Base-by-base conservation (phyloP, 2,888 invertebrate genomes). In the Zygogramma bicolorata region DNA sequence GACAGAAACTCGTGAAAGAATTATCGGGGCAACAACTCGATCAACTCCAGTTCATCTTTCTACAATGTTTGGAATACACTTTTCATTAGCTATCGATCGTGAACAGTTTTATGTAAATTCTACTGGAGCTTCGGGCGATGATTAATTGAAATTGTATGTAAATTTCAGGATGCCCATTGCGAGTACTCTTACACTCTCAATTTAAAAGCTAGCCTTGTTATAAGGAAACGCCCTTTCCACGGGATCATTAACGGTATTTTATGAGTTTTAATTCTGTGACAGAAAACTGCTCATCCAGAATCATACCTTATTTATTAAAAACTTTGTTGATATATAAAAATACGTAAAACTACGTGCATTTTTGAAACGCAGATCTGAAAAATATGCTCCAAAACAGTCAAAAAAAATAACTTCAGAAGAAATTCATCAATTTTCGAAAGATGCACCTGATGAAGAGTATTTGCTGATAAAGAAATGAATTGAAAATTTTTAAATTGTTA, bases 101-200 rank as follows among this genome's bases (percentile, higher is more conserved):
- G 40, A 58, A 66, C 66, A 40, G 58, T 66, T 66, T 66, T 40
- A 66, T 66, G 58, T 58, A 66, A 66, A 66, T 40, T 10, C 1
- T 4, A 66, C 40, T 40, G 25, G 10, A 58, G 20, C 40, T 38
- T 58, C 66, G n/a, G 58, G 22, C 20, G 29, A 38, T 40, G 66
- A 66, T 58, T 66, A 66, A 66, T 66, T 22, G 42, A 29, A 66
- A 66, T 66, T 40, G 18, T 59, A 66, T 66, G 66, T 38, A 66
- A 38, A 66, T 59, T 22, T 27, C 3, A 22, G 15, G 18, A 60
- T 29, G 60, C 40, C 38, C 20, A 20, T 6, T 22, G 13, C n/a
- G 53, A n/a, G n/a, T 53, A 13, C 53, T 53, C 8, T 38, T n/a
- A 38, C 20, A 46, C 6, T 46, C 10, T 27, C 10, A 5, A 6